A percentile compares a stretch with the other conserved stretches of the same genome.
phyloP scores from a whole-genome alignment of 2,797 vertebrate species.

The Spinibarbus caldwelli region DNA sequence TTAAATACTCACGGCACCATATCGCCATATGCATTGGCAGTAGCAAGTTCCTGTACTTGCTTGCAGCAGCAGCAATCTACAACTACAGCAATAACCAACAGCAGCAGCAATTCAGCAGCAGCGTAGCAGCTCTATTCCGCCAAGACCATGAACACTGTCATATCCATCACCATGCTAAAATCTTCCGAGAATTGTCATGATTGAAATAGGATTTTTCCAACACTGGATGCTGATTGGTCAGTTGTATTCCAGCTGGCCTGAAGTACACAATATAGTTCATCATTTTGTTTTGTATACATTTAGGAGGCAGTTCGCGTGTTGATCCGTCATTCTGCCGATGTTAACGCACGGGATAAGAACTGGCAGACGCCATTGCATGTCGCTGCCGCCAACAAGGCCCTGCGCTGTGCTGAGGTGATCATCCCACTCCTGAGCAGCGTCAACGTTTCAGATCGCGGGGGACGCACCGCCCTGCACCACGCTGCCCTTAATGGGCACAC shows the following conservation, averaged over 20 bases:
- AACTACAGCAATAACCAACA: no score
- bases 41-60: no score
- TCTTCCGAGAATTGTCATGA: no score
- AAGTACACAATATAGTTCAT: not conserved
- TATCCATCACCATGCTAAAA: no score
- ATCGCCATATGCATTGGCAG: no score
- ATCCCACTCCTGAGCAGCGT: slow-evolving; percentile 94
- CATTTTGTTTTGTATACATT: not conserved
- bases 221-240: no score
- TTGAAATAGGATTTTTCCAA: no score
- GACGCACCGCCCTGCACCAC: slow-evolving; percentile 93
- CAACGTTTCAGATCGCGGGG: slow-evolving; percentile 94
- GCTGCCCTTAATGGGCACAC: slow-evolving; percentile 93
- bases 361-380: slow-evolving; percentile 98
- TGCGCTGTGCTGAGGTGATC: slow-evolving; percentile 90
- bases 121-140: no score
- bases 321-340: slow-evolving; percentile 95
- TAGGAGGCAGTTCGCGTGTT: slow-evolving; percentile 92
- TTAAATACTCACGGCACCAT: no score
- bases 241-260: not conserved
- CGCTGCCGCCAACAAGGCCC: slow-evolving; percentile 90
- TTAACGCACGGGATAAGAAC: slow-evolving; percentile 97
- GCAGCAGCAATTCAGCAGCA: no score
- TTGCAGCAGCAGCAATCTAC: no score
- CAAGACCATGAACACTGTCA: no score